Conservation (phyloP, 2,888 invertebrate genomes). For the Cosmorhoe ocellata region DNA sequence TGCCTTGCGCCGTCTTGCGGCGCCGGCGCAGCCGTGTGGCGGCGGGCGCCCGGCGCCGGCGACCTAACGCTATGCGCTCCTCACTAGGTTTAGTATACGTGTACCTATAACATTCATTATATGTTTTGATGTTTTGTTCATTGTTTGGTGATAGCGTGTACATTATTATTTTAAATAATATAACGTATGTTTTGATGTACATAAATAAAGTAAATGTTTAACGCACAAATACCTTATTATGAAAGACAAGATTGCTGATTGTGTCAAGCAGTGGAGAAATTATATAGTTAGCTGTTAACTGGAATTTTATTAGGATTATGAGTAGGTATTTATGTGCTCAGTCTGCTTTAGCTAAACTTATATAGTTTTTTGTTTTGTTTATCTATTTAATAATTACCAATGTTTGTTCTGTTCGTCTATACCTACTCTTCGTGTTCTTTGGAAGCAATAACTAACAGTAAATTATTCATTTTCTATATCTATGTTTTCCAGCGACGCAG, state of each 20-base stretch:
- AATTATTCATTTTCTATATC: slow-evolving; percentile 8
- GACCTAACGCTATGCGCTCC: slow-evolving; percentile 43
- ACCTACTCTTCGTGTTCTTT: slow-evolving; percentile 7
- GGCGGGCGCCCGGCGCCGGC: too few species aligned
- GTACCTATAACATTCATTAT: slow-evolving; percentile 44
- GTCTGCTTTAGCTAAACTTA: slow-evolving; percentile 49
- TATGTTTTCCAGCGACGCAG: slow-evolving; percentile 27
- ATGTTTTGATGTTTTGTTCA: slow-evolving; percentile 63
- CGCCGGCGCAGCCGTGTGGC: slow-evolving; percentile 28
- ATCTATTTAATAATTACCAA: slow-evolving; percentile 15
- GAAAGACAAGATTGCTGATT: slow-evolving; percentile 63
- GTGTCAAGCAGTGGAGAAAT: slow-evolving; percentile 66
- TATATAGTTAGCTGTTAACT: slow-evolving; percentile 78
- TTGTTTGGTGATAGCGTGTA: slow-evolving; percentile 72
- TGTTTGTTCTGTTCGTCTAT: neutral
- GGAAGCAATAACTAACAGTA: slow-evolving; percentile 14
- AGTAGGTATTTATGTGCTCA: slow-evolving; percentile 60
- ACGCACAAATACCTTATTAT: slow-evolving; percentile 76
- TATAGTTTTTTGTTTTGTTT: slow-evolving; percentile 24
- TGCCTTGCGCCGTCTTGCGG: too few species aligned
- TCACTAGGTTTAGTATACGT: slow-evolving; percentile 54
- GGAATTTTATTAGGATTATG: slow-evolving; percentile 66
- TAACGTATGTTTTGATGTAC: slow-evolving; percentile 80
- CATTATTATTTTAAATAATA: slow-evolving; percentile 75
- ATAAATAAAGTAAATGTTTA: slow-evolving; percentile 82